Conservation (phyloP, 2,888 invertebrate species). For the Opisthograptis luteolata region DNA sequence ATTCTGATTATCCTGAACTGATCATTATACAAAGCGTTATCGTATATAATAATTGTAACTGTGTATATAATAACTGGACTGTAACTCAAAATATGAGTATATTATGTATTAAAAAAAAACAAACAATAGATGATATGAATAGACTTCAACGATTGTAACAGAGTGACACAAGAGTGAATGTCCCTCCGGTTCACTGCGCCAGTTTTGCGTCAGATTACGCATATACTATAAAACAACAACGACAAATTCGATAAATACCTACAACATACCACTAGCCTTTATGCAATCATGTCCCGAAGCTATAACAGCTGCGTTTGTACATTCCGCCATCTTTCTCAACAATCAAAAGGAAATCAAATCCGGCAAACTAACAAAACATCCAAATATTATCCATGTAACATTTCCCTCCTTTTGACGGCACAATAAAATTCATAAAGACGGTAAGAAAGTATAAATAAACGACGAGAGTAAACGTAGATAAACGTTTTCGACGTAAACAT, state of each 20-base stretch:
- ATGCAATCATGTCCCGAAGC: conserved; percentile 5
- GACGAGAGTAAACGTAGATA: conserved; percentile 28
- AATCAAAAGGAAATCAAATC: conserved; percentile 21
- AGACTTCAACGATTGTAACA: too few species aligned
- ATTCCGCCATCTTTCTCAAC: neutral
- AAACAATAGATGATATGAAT: too few species aligned
- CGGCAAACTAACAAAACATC: conserved; percentile 26
- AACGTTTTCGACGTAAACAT: conserved; percentile 30
- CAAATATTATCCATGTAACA: conserved; percentile 26
- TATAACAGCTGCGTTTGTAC: neutral
- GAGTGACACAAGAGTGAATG: too few species aligned
- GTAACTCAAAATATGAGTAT: too few species aligned
- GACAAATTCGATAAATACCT: neutral
- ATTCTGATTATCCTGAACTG: too few species aligned
- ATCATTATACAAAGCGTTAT: too few species aligned
- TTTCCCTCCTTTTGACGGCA: conserved; percentile 24
- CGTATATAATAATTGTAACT: too few species aligned
- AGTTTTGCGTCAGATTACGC: too few species aligned
- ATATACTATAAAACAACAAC: neutral
- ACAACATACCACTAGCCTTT: neutral
- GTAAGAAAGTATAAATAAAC: conserved; percentile 24
- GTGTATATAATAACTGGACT: too few species aligned
- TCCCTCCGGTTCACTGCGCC: too few species aligned
- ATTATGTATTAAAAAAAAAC: too few species aligned
- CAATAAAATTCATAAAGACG: conserved; percentile 28